Conservation (phyloP, 1,140 invertebrate species). For the Ericerus pela region DNA sequence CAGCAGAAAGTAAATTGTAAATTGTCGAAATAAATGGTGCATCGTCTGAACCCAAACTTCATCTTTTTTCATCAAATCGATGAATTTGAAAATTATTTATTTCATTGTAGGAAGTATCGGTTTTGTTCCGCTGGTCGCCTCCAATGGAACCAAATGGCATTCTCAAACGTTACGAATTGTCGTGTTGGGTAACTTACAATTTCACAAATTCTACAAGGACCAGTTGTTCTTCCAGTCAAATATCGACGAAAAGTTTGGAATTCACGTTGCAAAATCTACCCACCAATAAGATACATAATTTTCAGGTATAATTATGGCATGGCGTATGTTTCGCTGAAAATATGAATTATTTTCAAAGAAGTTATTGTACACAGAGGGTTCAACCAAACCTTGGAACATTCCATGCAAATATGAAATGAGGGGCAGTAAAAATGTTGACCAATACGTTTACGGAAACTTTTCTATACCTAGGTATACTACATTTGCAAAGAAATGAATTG, state of each 20-base stretch:
- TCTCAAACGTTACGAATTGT: slow-evolving; percentile 52
- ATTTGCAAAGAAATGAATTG: no score
- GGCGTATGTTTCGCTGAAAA: no score
- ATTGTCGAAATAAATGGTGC: neutral
- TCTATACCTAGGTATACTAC: no score
- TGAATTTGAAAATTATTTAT: slow-evolving; percentile 26
- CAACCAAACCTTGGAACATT: no score
- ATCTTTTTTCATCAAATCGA: neutral
- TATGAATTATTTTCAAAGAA: no score
- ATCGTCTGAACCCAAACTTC: neutral
- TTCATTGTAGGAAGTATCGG: slow-evolving; percentile 24
- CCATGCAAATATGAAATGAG: no score
- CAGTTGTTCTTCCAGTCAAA: slow-evolving; percentile 14
- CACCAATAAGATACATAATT: slow-evolving; percentile 51
- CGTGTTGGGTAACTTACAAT: slow-evolving; percentile 41
- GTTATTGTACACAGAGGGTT: no score
- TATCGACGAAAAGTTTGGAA: slow-evolving; percentile 32
- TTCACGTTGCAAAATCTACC: slow-evolving; percentile 40
- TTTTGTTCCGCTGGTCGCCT: slow-evolving; percentile 50
- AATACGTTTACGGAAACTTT: no score
- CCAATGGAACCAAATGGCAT: slow-evolving; percentile 56
- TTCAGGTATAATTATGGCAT: slow-evolving; percentile 43
- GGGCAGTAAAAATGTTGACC: no score
- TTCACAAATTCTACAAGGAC: neutral
- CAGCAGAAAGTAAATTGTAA: neutral